These are phyloP conservation scores for Goniozus legneri DNA, from an alignment of 1,140 invertebrate genomes.

Conservation along the genomic window DNA sequence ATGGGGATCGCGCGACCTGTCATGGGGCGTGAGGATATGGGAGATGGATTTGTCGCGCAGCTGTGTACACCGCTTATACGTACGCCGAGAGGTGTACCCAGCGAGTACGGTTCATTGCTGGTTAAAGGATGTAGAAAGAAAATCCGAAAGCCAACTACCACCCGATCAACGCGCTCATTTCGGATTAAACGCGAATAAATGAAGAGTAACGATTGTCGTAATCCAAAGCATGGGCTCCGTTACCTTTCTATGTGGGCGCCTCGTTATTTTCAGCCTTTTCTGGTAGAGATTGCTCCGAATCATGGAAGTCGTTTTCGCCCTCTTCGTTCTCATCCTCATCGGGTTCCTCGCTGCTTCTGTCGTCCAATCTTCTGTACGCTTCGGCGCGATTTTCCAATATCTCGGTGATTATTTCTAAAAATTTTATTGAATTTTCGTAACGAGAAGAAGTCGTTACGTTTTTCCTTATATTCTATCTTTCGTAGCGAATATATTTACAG, in stretches of 20 bases:
- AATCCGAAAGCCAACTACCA: constrained; percentile 32
- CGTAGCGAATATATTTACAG: too few species aligned
- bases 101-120: constrained; percentile 25
- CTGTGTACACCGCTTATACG: constrained; percentile 47
- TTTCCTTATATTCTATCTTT: too few species aligned
- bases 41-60: constrained; percentile 45
- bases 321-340: constrained; percentile 37
- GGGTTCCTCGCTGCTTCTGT: constrained; percentile 30
- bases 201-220: background rate
- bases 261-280: too few species aligned
- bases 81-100: constrained; percentile 23
- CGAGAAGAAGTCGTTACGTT: too few species aligned
- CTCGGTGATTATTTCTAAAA: constrained; percentile 69
- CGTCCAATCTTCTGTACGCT: constrained; percentile 53
- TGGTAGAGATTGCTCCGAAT: too few species aligned
- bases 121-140: constrained; percentile 36
- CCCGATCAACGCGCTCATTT: constrained; percentile 6
- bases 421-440: too few species aligned
- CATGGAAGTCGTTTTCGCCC: too few species aligned
- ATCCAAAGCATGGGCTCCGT: too few species aligned
- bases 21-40: constrained; percentile 16
- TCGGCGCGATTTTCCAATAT: constrained; percentile 69
- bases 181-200: constrained; percentile 1
- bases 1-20: constrained; percentile 24
- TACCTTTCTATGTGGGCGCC: too few species aligned